Evolutionary conservation across 1,140 invertebrate genomes (phyloP), one percentile per base, ranked within the genome.

Genomic region (Drosophila nigromelanica): DNA sequence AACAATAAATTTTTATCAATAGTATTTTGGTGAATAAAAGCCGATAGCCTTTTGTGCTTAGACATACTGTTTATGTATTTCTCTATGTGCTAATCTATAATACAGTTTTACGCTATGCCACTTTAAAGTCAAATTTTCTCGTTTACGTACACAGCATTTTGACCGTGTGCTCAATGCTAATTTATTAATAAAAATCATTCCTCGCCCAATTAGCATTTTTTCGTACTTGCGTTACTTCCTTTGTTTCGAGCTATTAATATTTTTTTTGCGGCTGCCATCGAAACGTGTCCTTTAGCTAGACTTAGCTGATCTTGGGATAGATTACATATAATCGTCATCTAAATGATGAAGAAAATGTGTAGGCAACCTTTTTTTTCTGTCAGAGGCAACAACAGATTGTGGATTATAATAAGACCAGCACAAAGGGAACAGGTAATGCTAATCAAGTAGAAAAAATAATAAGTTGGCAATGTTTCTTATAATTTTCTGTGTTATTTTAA

Each of bases 311-410:
- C 30, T 42, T 27, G 30, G 30, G 10, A 42, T 18, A 15, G 47
- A n/a, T 39, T 73, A 61, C 35, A 56, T 6, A 60, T 83, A 77
- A 86, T 77, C 80, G 75, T 47, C 80, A 76, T 67, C 81, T 69
- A 86, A 83, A 80, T 76, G 73, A 71, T 73, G 80, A 73, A 66
- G 71, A 80, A 86, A 70, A 80, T 73, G 70, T 51, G 27, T 69
- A 45, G 58, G 42, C 18, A 51, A 47, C 73, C 51, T 58, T 73
- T 85, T 79, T 40, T 12, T 78, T 68, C 35, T 73, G 52, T 39
- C 27, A 33, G 18, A 47, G 39, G 52, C 67, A 56, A 35, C 75
- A 81, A n/a, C 37, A 21, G 42, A 43, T 43, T 42, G 18, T 18
- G 18, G 18, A 1, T 18, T 18, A 18, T 18, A 18, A 18, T 18